These are phyloP conservation scores for Hofmannophila pseudospretella DNA, from an alignment of 2,888 invertebrate species.

Conservation along the genomic window DNA sequence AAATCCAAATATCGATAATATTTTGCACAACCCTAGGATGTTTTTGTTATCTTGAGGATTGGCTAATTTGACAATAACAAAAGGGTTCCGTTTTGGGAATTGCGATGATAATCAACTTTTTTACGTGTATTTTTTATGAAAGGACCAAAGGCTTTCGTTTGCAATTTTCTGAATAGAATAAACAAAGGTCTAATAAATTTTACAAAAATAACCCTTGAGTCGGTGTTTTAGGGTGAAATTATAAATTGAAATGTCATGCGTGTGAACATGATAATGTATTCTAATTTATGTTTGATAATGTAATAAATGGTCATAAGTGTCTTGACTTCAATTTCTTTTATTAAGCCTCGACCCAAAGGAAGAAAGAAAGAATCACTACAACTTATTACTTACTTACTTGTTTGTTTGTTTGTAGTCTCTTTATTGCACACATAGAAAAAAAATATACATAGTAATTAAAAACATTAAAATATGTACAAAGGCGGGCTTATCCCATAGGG, in stretches of 20 bases:
- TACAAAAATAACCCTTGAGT: constrained; percentile 29
- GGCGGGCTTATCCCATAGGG: no score
- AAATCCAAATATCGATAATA: neutral
- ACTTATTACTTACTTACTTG: no score
- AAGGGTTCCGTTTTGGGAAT: constrained; percentile 66
- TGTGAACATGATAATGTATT: neutral
- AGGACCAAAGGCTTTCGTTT: constrained; percentile 32
- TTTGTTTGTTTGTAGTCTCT: no score
- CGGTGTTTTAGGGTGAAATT: constrained; percentile 6
- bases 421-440: no score
- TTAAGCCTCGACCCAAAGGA: no score
- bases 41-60: constrained; percentile 78
- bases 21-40: constrained; percentile 21
- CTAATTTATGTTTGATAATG: no score
- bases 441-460: no score
- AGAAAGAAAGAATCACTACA: no score
- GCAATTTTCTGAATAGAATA: constrained; percentile 40
- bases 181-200: constrained; percentile 40
- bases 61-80: constrained; percentile 78
- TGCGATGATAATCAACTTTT: constrained; percentile 69
- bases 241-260: constrained; percentile 2
- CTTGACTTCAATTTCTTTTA: neutral
- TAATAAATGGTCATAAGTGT: neutral
- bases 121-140: constrained; percentile 30
- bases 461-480: no score